Evolutionary conservation across 2,797 vertebrate species (phyloP).

Genomic region (Artibeus lituratus): DNA sequence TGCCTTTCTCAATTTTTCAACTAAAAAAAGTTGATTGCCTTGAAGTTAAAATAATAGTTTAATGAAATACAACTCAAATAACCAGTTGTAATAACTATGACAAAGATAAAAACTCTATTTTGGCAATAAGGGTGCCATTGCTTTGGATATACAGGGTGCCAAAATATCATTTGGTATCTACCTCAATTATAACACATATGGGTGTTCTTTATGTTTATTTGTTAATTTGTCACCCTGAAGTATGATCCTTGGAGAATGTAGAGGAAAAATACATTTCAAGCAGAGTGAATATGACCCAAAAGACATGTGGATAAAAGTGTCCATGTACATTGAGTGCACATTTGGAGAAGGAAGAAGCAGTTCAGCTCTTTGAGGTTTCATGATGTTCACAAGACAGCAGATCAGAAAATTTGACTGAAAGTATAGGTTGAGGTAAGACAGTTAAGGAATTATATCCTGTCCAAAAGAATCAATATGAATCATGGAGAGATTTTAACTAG

Average conservation of each 20-base stretch:
- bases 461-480: background rate
- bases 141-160: background rate
- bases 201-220: background rate
- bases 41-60: background rate
- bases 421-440: background rate
- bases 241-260: background rate
- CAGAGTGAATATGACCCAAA: background rate
- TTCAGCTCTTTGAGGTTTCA: background rate
- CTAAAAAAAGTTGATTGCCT: background rate
- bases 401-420: background rate
- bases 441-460: background rate
- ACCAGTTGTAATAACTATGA: background rate
- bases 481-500: background rate
- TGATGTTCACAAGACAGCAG: background rate
- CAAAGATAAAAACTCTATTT: background rate
- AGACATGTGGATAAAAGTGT: background rate
- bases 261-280: background rate
- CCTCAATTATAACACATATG: background rate
- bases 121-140: background rate
- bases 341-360: background rate
- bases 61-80: background rate
- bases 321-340: background rate
- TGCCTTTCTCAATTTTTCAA: conserved; percentile 11
- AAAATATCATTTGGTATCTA: background rate
- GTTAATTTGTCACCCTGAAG: background rate